Evolutionary conservation across 37 sponge, comb jelly and placozoan genomes (phyloP).

Genomic region (Theonella swinhoei): DNA sequence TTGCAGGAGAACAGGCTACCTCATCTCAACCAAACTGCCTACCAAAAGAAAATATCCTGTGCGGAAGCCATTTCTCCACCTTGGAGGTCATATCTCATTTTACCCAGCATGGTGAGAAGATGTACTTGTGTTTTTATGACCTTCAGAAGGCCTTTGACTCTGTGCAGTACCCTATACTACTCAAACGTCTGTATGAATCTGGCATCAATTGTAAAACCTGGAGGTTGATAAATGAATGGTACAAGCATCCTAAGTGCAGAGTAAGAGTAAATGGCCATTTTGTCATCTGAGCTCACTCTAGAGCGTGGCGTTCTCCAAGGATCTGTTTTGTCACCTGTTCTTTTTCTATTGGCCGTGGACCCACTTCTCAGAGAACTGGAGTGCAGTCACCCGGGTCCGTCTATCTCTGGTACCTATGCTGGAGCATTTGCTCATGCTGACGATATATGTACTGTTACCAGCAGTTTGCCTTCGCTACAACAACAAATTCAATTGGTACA

Average conservation of each 20-base stretch:
- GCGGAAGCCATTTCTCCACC: too few relatives aligned
- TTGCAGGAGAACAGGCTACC: too few relatives aligned
- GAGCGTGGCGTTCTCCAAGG: too few relatives aligned
- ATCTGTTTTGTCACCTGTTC: constrained; percentile 2
- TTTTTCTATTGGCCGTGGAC: constrained; percentile 12
- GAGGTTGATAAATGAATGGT: constrained; percentile 7
- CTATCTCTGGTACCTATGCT: neutral
- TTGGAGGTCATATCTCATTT: too few relatives aligned
- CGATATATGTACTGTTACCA: neutral
- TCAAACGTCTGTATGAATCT: constrained; percentile 1
- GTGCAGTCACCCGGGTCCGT: neutral
- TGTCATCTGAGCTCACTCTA: neutral
- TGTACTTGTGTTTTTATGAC: too few relatives aligned
- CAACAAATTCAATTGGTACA: constrained; percentile 1
- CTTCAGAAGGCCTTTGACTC: too few relatives aligned
- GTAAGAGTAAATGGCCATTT: neutral
- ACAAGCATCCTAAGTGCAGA: constrained; percentile 1
- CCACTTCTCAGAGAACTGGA: constrained; percentile 7
- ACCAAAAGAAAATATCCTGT: too few relatives aligned
- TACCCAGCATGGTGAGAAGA: too few relatives aligned
- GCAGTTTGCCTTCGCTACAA: neutral
- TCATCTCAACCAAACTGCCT: too few relatives aligned
- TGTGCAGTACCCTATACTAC: too few relatives aligned
- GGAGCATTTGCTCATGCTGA: too few relatives aligned
- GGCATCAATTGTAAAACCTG: constrained; percentile 33